A percentile compares a stretch with the other conserved stretches of the same genome.
phyloP scores from a whole-genome alignment of 1,140 invertebrate genomes.

The Glossosoma conforme region DNA sequence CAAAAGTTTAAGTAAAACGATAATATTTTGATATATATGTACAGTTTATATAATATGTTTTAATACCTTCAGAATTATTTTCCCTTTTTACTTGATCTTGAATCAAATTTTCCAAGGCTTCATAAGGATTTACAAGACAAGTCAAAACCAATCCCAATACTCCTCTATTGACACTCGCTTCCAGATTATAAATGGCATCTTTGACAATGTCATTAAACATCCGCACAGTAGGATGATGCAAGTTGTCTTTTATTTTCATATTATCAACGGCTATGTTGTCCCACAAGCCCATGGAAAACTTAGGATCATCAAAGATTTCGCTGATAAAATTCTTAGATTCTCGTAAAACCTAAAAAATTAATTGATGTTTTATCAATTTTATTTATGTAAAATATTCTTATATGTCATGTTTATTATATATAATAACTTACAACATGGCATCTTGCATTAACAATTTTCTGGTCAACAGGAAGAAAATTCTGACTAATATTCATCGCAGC shows the following conservation, averaged over 20 bases:
- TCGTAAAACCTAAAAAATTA: constrained; percentile 23
- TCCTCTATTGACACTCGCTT: constrained; percentile 24
- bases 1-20: no score
- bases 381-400: background rate
- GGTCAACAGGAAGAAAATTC: constrained; percentile 21
- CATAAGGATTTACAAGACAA: constrained; percentile 17
- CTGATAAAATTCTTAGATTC: constrained; percentile 23
- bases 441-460: constrained; percentile 25
- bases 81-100: constrained; percentile 4
- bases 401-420: background rate
- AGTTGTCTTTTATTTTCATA: constrained; percentile 20
- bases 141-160: constrained; percentile 20
- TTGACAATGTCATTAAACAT: constrained; percentile 23
- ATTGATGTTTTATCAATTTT: background rate
- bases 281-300: constrained; percentile 12
- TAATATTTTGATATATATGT: background rate
- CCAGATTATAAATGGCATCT: constrained; percentile 21
- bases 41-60: background rate
- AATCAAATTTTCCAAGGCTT: constrained; percentile 7
- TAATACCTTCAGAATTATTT: constrained; percentile 2
- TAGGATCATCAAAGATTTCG: constrained; percentile 16
- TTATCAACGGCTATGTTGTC: constrained; percentile 4
- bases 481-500: constrained; percentile 29
- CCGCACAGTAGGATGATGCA: constrained; percentile 23
- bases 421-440: constrained; percentile 27